A percentile compares a stretch with the other conserved stretches of the same genome.
phyloP scores from a whole-genome alignment of 1,140 invertebrate species.

The Solenopsis fugax region DNA sequence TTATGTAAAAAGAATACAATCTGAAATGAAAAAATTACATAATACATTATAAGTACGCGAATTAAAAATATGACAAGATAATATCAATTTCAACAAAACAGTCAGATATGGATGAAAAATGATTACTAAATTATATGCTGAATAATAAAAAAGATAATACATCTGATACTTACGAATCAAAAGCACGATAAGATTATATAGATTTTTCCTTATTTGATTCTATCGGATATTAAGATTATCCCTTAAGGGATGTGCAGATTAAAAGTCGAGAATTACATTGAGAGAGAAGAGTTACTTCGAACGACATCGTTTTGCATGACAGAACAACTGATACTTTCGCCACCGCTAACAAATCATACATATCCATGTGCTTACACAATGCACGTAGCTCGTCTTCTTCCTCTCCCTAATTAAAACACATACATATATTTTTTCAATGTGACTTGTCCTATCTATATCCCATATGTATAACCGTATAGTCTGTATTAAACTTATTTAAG shows the following conservation, averaged over 20 bases:
- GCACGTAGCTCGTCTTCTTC: slow-evolving; percentile 77
- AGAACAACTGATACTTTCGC: neutral
- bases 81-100: no score
- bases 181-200: no score
- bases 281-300: slow-evolving; percentile 3
- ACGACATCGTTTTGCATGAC: slow-evolving; percentile 10
- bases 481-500: slow-evolving; percentile 62
- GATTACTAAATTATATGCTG: no score
- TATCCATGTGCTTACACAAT: slow-evolving; percentile 77
- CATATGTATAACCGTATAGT: slow-evolving; percentile 59
- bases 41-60: no score
- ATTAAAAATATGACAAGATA: no score
- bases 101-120: no score
- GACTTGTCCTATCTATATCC: slow-evolving; percentile 72
- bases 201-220: no score
- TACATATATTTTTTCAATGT: slow-evolving; percentile 85
- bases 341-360: slow-evolving; percentile 69
- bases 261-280: slow-evolving; percentile 13
- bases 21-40: no score
- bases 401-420: slow-evolving; percentile 78
- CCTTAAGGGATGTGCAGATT: neutral
- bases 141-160: no score
- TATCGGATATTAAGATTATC: no score
- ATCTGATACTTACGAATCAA: no score
- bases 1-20: no score